Evolutionary conservation across 2,797 vertebrate genomes (phyloP).

Genomic region (Microcaecilia unicolor): DNA sequence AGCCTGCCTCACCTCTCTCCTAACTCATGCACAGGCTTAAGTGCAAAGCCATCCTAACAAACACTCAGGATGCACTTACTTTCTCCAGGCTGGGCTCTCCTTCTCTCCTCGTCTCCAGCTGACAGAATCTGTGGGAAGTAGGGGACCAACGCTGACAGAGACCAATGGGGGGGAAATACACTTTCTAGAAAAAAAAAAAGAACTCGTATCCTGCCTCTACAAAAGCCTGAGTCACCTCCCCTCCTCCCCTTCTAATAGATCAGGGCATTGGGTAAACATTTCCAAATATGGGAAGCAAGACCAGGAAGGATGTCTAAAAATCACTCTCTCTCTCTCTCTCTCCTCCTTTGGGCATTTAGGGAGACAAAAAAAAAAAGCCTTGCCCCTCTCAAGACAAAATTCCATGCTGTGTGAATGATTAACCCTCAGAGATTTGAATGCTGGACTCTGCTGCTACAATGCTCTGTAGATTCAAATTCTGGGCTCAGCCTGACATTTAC

Average conservation of each 20-base stretch:
- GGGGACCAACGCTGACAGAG: slow-evolving; percentile 40
- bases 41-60: slow-evolving; percentile 7
- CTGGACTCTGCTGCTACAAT: neutral
- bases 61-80: slow-evolving; percentile 42
- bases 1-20: neutral
- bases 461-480: slow-evolving; percentile 9
- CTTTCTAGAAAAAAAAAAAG: slow-evolving; percentile 24
- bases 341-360: slow-evolving; percentile 63
- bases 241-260: slow-evolving; percentile 85
- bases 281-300: slow-evolving; percentile 96
- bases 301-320: slow-evolving; percentile 79
- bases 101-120: slow-evolving; percentile 16
- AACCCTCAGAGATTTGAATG: slow-evolving; percentile 14
- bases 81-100: slow-evolving; percentile 1
- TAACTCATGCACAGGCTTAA: too few relatives aligned
- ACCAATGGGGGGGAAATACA: slow-evolving; percentile 25
- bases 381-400: slow-evolving; percentile 35
- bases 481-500: slow-evolving; percentile 3
- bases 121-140: slow-evolving; percentile 35
- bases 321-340: slow-evolving; percentile 39
- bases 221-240: slow-evolving; percentile 81
- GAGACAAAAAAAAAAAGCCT: slow-evolving; percentile 18
- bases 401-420: slow-evolving; percentile 27
- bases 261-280: slow-evolving; percentile 95
- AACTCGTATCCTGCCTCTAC: slow-evolving; percentile 65